Base-by-base conservation (phyloP, 2,888 invertebrate species). In the Beris chalybata region DNA sequence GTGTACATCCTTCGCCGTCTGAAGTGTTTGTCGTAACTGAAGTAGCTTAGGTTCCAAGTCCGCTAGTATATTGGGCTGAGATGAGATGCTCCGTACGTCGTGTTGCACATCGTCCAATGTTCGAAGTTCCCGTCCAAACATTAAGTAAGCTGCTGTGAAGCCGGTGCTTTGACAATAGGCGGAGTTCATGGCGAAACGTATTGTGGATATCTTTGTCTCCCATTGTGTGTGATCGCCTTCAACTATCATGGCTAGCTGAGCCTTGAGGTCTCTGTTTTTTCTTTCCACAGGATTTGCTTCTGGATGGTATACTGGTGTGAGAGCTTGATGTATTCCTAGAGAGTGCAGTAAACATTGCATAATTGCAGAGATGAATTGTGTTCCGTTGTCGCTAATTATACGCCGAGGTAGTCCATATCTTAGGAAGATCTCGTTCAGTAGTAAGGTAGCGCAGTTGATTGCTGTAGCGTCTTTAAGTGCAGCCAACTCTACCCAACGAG, bases 311-410 rank as follows among this genome's bases (percentile, higher is more conserved):
- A 75, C 57, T 0, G 77, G 75, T 3, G 71, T 72, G 3, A 52
- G 29, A 2, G 15, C 9, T 2, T 54, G 54, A 6, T 31, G 15
- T 54, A 54, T 54, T 4, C 3, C 54, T 9, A 54, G 30, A 2
- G 66, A 70, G 53, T 65, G 65, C 2, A 58, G 52, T 0, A 75
- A 54, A 54, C 77, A 70, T 56, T 78, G 78, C 75, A 78, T 77
- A 0, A 77, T 69, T 0, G 69, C 72, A 3, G 74, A 73, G 0
- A 78, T 71, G 64, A 79, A 77, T n/a, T 78, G 78, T 0, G 72
- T 64, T 0, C 78, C 78, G 13, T 79, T 79, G 48, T 79, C 77
- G 12, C 73, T 74, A 5, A 76, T 71, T 0, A 79, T n/a, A 12
- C 75, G 59, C 0, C 78, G 47, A 0, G 75, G 76, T 4, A 73